Percentiles rank a stretch among this genome's conserved stretches.
These are phyloP conservation scores for Oedothorax gibbosus DNA, from an alignment of 1,140 invertebrate genomes.

Conservation along the genomic window DNA sequence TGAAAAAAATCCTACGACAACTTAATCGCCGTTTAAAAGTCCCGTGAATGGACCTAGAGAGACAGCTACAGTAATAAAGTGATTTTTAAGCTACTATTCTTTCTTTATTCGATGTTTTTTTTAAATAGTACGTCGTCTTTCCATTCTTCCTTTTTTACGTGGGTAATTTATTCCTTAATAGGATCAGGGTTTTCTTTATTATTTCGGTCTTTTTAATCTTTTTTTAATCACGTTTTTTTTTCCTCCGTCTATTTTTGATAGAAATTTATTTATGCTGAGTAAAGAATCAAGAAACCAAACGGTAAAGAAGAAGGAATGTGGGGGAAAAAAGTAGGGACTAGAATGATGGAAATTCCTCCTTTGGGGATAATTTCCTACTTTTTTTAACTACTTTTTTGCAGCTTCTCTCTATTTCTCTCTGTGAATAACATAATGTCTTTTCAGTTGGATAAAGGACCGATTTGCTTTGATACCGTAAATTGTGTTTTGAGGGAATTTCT, in stretches of 20 bases:
- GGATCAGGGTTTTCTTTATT: slow-evolving; percentile 60
- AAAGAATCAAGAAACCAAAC: slow-evolving; percentile 60
- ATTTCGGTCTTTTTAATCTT: slow-evolving; percentile 59
- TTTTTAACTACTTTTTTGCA: slow-evolving; percentile 14
- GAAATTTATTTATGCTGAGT: slow-evolving; percentile 57
- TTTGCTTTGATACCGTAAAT: slow-evolving; percentile 54
- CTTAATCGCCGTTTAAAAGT: slow-evolving; percentile 60
- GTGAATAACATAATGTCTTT: slow-evolving; percentile 53
- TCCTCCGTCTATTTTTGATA: background rate
- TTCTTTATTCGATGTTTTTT: slow-evolving; percentile 55
- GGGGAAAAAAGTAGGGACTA: slow-evolving; percentile 22
- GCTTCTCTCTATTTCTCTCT: slow-evolving; percentile 11
- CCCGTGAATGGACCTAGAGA: slow-evolving; percentile 42
- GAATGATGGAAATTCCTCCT: slow-evolving; percentile 54
- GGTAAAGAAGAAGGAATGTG: slow-evolving; percentile 42
- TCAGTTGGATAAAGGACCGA: slow-evolving; percentile 39
- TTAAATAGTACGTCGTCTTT: slow-evolving; percentile 48
- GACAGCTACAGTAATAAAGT: slow-evolving; percentile 61
- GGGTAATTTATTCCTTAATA: slow-evolving; percentile 61
- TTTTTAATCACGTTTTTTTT: slow-evolving; percentile 49
- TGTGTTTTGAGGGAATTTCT: slow-evolving; percentile 35
- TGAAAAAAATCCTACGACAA: slow-evolving; percentile 51
- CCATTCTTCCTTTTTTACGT: slow-evolving; percentile 27
- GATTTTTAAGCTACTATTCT: slow-evolving; percentile 59
- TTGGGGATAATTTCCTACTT: slow-evolving; percentile 48